Base-by-base conservation (phyloP, 1,140 invertebrate species). In the Ectropis grisescens region DNA sequence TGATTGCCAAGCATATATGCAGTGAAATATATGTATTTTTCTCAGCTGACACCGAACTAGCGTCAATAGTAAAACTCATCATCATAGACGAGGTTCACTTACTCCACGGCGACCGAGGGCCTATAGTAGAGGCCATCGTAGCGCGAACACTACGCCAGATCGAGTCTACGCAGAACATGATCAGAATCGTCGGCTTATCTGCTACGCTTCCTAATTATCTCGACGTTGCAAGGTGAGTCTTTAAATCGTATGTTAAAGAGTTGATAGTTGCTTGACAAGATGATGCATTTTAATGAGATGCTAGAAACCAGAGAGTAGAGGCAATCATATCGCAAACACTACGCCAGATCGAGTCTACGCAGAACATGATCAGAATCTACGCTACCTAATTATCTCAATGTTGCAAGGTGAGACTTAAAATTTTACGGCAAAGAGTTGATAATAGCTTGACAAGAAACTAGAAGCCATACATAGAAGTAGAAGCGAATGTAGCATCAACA, bases 51-150 rank as follows among this genome's bases (percentile, higher is more conserved):
- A 92, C 95, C 29, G 93, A 93, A 25, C 70, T 99, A 10, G 91
- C 94, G 2, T 92, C 93, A 58, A 86, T 98, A 23, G 96, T 99
- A 0, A 93, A 94, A 60, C 82, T 99, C 6, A 81, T 99, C 0
- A 99, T 99, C 45, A 97, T 99, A 54, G 98, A 99, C 82, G 98
- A 99, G 84, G 96, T 99, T 1, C 98, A 99, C 81, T 84, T 99
- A 6, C 81, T 99, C 13, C 97, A 99, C 70, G 96, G 97, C 4
- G 97, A 99, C 60, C 85, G 98, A 69, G 98, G 98, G 8, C 95
- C 98, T 0, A 98, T 99, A 6, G 93, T 99, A 13, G 98, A 99
- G 82, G 94, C 96, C 2, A 79, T 99, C 2, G 97, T 99, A 0
- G 97, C 98, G 0, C 84, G 98, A 45, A 99, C 97, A 0, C 79